phyloP scores from a whole-genome alignment of 2,797 vertebrate species.

The Emys orbicularis region DNA sequence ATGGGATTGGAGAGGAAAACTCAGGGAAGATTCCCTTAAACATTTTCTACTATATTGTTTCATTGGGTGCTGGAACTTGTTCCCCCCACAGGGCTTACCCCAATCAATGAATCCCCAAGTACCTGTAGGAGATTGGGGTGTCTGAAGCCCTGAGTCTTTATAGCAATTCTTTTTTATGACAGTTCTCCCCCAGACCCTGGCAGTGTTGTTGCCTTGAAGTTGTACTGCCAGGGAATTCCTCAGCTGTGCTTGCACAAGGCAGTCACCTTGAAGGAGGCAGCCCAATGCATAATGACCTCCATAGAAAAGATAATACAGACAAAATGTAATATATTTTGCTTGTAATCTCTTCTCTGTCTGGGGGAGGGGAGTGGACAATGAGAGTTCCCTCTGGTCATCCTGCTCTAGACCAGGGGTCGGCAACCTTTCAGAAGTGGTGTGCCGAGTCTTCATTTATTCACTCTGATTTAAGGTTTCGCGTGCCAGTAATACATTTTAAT shows the following conservation, averaged over 20 bases:
- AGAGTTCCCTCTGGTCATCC: background rate
- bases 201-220: background rate
- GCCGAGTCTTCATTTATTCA: too few relatives aligned
- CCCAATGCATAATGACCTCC: background rate
- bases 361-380: background rate
- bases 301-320: background rate
- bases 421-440: too few relatives aligned
- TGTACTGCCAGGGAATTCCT: background rate
- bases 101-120: background rate
- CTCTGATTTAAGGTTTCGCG: too few relatives aligned
- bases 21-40: background rate
- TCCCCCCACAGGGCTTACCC: accelerated
- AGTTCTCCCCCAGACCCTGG: background rate
- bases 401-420: background rate
- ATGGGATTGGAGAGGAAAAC: background rate
- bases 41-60: background rate
- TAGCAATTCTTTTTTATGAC: background rate
- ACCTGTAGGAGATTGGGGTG: background rate
- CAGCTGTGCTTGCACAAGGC: background rate
- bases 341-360: background rate
- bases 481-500: too few relatives aligned
- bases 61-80: background rate
- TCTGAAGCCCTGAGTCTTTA: too few relatives aligned
- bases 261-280: background rate
- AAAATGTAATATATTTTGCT: background rate